Evolutionary conservation across 2,113 vertebrate species (phyloP).

Genomic region (Pantherophis guttatus): DNA sequence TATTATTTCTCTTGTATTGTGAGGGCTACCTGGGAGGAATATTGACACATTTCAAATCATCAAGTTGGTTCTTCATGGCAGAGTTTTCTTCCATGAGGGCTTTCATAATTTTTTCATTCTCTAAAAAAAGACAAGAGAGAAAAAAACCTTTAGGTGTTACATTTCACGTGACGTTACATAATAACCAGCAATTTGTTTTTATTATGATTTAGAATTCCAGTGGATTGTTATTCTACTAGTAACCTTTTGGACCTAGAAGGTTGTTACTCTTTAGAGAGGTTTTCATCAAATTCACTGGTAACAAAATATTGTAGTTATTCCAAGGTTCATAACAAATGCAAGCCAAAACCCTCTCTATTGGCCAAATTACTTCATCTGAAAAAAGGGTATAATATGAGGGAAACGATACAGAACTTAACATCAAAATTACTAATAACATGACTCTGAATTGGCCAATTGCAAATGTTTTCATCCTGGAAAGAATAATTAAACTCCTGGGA

Average conservation of each 20-base stretch:
- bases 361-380: neutral
- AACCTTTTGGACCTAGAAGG: neutral
- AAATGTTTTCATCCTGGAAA: neutral
- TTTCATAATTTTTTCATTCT: conserved; percentile 60
- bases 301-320: neutral
- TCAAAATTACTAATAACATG: neutral
- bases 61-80: conserved; percentile 58
- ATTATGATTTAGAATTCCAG: neutral
- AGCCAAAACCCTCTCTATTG: neutral
- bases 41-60: conserved; percentile 45
- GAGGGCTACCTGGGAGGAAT: conserved; percentile 62
- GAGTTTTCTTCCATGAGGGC: conserved; percentile 59
- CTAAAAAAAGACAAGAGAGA: conserved; percentile 41
- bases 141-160: neutral
- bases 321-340: neutral
- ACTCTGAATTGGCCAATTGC: neutral
- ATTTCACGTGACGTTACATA: neutral
- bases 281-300: neutral
- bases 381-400: neutral
- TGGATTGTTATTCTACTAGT: neutral
- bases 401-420: neutral
- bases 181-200: neutral
- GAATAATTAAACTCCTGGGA: neutral
- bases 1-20: neutral
- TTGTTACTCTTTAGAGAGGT: neutral